Evolutionary conservation across 2,113 vertebrate genomes (phyloP).

Genomic region (Ifrita kowaldi): DNA sequence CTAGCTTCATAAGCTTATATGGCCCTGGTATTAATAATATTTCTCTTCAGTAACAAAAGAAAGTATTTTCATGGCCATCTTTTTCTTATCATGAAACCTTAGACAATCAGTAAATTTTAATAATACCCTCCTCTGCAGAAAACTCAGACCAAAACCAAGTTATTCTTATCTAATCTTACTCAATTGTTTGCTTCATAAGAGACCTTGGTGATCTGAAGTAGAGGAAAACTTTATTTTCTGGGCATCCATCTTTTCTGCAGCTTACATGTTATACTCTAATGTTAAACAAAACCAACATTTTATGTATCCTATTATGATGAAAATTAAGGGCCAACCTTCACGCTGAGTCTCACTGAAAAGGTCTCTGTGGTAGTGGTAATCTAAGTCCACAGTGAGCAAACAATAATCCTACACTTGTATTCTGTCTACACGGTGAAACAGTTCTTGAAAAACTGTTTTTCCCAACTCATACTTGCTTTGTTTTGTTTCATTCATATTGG

Average conservation of each 20-base stretch:
- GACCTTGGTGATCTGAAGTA: not conserved
- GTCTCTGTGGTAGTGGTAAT: not conserved
- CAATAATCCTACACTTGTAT: not conserved
- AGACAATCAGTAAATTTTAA: conserved; percentile 40
- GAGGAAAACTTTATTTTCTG: not conserved
- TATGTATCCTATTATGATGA: not conserved
- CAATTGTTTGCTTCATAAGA: not conserved
- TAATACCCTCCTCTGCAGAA: not conserved
- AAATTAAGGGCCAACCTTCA: not conserved
- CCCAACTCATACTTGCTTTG: not conserved
- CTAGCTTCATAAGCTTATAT: conserved; percentile 8
- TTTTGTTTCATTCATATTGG: not conserved
- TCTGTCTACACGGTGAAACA: not conserved
- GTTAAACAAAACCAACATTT: not conserved
- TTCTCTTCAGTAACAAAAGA: conserved; percentile 28
- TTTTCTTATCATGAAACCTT: conserved; percentile 5
- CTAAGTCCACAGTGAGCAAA: not conserved
- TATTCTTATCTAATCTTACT: not conserved
- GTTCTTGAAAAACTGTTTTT: not conserved
- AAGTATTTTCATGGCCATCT: not conserved
- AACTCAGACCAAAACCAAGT: not conserved
- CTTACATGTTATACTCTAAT: not conserved
- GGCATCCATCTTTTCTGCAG: not conserved
- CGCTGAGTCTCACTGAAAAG: not conserved
- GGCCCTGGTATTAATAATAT: not conserved